Base-by-base conservation (phyloP, 2,888 invertebrate genomes). In the Suillia variegata region DNA sequence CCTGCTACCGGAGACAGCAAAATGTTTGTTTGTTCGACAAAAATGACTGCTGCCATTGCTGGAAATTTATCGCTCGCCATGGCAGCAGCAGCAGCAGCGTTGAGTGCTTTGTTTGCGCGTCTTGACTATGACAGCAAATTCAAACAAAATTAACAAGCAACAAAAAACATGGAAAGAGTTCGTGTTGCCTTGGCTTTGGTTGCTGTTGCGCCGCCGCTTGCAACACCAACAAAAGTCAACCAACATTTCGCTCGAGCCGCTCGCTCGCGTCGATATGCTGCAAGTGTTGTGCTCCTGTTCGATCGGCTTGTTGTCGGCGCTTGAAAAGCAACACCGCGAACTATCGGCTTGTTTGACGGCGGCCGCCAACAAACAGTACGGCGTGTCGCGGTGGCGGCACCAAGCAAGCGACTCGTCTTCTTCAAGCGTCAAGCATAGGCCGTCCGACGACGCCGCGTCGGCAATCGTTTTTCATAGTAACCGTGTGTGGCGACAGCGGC, bases 281-380 rank as follows among this genome's bases (percentile, higher is more conserved):
- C 3, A 24, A 6, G 22, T 21, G 31, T 48, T 34, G 58, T 6
- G 2, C 5, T 50, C 61, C 58, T 61, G 51, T 20, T 61, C 24
- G 15, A 51, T 21, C 42, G 51, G 58, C 58, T 57, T 58, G 55
- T 58, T 58, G 58, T 55, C 61, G 61, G 58, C 61, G 61, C 58
- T 58, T 52, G 58, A 56, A 56, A 56, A 51, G 56, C 50, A 56
- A 56, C 34, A 49, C 42, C 21, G 31, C 53, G 34, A 18, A 17
- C 12, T 49, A 12, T 21, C 42, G 42, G n/a, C 20, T 45, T 26
- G 42, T 26, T 57, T 47, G 57, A 21, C 47, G 52, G 45, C 57
- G 21, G 26, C 51, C 31, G 49, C 26, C 12, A 22, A 13, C 47
- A 13, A 18, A 17, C 47, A 47, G 21, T 8, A 13, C 42, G 3